phyloP scores from a whole-genome alignment of 1,140 invertebrate species.

The Trachymyrmex septentrionalis region DNA sequence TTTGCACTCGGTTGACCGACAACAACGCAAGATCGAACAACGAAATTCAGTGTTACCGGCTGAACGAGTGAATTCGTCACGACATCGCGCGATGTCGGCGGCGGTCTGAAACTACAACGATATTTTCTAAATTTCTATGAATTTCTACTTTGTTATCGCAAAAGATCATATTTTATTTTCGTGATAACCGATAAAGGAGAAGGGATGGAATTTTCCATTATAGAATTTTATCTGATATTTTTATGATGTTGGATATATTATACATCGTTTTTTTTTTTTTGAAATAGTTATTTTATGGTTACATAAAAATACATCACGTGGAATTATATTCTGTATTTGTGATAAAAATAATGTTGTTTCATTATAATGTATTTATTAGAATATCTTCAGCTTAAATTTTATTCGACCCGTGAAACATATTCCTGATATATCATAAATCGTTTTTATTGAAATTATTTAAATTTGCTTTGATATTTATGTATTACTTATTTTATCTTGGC shows the following conservation, averaged over 20 bases:
- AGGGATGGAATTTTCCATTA: background rate
- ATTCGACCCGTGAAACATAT: background rate
- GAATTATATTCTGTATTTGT: background rate
- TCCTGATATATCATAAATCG: too few species aligned
- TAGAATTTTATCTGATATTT: background rate
- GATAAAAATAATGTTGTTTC: too few species aligned
- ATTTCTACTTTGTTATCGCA: background rate
- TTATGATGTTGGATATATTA: background rate
- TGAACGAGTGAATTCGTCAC: conserved; percentile 11
- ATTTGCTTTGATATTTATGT: background rate
- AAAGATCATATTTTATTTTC: background rate
- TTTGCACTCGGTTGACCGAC: background rate
- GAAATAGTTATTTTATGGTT: background rate
- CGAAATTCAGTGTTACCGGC: conserved; percentile 20
- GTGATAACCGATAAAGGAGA: background rate
- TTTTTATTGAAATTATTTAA: background rate
- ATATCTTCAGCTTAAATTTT: background rate
- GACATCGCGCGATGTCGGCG: background rate
- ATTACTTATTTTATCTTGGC: too few species aligned
- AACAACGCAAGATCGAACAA: conserved; percentile 25
- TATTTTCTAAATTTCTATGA: background rate
- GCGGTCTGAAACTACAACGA: background rate
- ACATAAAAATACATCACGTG: background rate
- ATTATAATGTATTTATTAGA: background rate
- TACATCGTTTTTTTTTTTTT: background rate